These are phyloP conservation scores for Ophraella communa DNA, from an alignment of 2,888 invertebrate genomes.

Conservation along the genomic window DNA sequence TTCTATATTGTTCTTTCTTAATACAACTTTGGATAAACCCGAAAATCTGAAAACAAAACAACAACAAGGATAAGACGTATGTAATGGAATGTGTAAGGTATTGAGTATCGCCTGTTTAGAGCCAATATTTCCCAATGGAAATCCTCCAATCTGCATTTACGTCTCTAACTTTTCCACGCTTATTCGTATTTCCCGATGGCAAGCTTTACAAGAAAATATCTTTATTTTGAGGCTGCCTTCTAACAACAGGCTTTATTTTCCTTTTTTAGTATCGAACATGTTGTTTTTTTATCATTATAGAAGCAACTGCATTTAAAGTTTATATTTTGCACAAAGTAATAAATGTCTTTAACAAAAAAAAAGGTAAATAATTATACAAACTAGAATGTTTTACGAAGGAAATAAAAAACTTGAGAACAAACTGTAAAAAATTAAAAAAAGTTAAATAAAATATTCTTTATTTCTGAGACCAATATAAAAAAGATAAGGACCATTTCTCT, in stretches of 20 bases:
- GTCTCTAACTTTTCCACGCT: conserved; percentile 52
- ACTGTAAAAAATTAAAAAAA: no score
- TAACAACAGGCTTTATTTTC: background rate
- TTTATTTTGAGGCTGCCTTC: background rate
- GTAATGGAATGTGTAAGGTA: conserved; percentile 29
- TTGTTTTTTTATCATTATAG: background rate
- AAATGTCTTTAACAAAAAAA: no score
- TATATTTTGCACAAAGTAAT: background rate
- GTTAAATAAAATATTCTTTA: no score
- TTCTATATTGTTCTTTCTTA: background rate
- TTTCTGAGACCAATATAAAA: no score
- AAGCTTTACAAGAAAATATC: conserved; percentile 42
- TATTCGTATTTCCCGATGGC: conserved; percentile 50
- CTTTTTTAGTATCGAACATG: background rate
- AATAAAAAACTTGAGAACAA: no score
- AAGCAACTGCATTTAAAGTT: background rate
- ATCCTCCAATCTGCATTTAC: conserved; percentile 53
- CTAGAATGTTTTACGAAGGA: no score
- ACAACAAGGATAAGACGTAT: conserved; percentile 21
- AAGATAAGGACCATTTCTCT: no score
- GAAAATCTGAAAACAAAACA: conserved; percentile 23
- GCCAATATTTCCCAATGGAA: conserved; percentile 49
- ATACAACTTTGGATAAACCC: background rate
- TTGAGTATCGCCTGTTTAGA: conserved; percentile 34
- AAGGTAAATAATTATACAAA: no score